Percentiles rank a stretch among this genome's conserved stretches.
Conservation (phyloP, 2,113 vertebrate species). For the Pygoscelis adeliae region DNA sequence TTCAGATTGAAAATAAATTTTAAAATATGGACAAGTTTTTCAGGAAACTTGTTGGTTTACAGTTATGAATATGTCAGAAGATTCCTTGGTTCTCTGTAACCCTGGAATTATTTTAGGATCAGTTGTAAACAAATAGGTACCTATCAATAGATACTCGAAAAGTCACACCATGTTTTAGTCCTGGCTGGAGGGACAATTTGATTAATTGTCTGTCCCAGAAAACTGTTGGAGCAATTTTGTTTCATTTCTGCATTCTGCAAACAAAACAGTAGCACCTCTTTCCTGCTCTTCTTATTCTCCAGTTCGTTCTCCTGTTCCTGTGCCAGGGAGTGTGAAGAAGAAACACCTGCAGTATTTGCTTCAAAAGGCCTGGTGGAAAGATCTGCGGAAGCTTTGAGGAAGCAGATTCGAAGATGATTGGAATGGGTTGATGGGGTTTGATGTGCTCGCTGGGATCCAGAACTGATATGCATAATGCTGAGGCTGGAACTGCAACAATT, state of each 20-base stretch:
- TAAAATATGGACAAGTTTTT: not conserved
- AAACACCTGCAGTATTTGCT: not conserved
- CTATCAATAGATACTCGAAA: not conserved
- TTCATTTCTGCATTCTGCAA: not conserved
- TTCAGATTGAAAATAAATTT: not conserved
- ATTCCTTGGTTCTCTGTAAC: not conserved
- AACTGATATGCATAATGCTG: not conserved
- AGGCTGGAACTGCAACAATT: not conserved
- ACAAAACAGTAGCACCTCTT: not conserved
- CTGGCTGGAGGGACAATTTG: not conserved
- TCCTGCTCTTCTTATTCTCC: not conserved
- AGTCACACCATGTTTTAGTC: not conserved
- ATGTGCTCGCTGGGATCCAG: not conserved
- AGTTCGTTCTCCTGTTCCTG: not conserved
- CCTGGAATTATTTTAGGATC: not conserved
- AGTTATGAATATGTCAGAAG: not conserved
- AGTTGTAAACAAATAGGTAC: not conserved
- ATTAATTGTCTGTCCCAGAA: not conserved
- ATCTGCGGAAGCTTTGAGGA: not conserved
- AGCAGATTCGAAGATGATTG: not conserved
- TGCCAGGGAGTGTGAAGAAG: not conserved
- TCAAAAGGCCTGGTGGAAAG: not conserved
- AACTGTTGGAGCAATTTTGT: not conserved
- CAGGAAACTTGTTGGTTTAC: not conserved
- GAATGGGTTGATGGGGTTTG: not conserved